Percentiles rank a stretch among this genome's conserved stretches.
Evolutionary conservation across 2,888 invertebrate species (phyloP).

Genomic region (Mythimna loreyi): DNA sequence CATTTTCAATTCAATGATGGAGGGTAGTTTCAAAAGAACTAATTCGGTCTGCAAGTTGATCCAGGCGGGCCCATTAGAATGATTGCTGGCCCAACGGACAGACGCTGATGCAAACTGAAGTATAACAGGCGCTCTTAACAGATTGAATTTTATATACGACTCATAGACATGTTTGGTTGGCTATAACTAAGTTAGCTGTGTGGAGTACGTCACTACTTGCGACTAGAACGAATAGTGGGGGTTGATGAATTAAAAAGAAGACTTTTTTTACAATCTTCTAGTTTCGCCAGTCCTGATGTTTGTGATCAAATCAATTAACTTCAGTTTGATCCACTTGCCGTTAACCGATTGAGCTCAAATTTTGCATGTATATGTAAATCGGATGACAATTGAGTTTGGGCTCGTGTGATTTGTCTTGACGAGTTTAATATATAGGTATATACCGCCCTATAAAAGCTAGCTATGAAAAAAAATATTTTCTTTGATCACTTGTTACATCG

Average conservation of each 20-base stretch:
- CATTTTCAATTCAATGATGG: slow-evolving; percentile 86
- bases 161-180: slow-evolving; percentile 60
- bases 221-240: not conserved
- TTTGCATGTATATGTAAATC: too few species aligned
- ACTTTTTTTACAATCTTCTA: not conserved
- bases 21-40: slow-evolving; percentile 85
- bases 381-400: too few species aligned
- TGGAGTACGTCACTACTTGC: slow-evolving; percentile 28
- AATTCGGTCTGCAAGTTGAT: slow-evolving; percentile 84
- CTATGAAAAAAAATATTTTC: too few species aligned
- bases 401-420: too few species aligned
- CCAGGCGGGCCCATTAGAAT: slow-evolving; percentile 83
- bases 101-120: slow-evolving; percentile 77
- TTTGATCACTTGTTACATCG: too few species aligned
- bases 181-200: slow-evolving; percentile 46
- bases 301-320: too few species aligned
- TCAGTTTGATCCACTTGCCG: too few species aligned
- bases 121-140: slow-evolving; percentile 83
- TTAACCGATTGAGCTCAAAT: too few species aligned
- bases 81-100: slow-evolving; percentile 81
- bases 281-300: too few species aligned
- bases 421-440: too few species aligned
- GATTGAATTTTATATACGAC: slow-evolving; percentile 83
- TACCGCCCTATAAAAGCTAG: too few species aligned
- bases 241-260: slow-evolving; percentile 2